Evolutionary conservation across 2,797 vertebrate genomes (phyloP), one percentile per base, ranked within the genome.

Genomic region (Pagetopsis macropterus): DNA sequence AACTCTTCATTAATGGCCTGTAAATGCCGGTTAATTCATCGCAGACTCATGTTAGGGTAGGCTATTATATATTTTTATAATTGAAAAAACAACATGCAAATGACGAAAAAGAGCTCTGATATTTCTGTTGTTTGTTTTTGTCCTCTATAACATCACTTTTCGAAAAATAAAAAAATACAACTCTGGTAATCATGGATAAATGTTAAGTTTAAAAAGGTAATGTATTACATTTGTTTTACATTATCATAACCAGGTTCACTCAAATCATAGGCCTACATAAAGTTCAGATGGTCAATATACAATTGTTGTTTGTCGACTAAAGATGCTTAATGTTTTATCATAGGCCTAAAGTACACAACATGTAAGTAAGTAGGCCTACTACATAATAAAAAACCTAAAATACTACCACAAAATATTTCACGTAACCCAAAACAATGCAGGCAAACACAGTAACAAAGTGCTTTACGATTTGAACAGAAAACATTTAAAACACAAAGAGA

Each of bases 241-340:
- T 56, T 71, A 27, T 50, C 16, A 55, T 41, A 9, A n/a, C 5
- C 27, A 61, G 43, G 21, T 76, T 55, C 9, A 70, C 9, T 45
- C 17, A 50, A 6, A 27, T 27, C 8, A 55, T 1, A 46, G 6
- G 33, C 33, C 23, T 27, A 23, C 3, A 23, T 3, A 27, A 27
- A 27, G 23, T 27, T 27, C 23, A 27, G 17, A 9, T 60, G 3
- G 13, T 45, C 13, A 46, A 45, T 17, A 10, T 16, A 3, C 10
- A 27, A 27, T 27, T 27, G 27, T 27, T 27, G 27, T 27, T 27
- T 27, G 27, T 27, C 27, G 27, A 27, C 27, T 27, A 5, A 27
- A 27, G 27, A 27, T 27, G 27, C 27, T 27, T 27, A 51, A 27
- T 37, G 33, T 37, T 37, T 27, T 37, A 37, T 37, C 33, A 37